These are phyloP conservation scores for Empis livida DNA, from an alignment of 2,888 invertebrate species.

Conservation along the genomic window DNA sequence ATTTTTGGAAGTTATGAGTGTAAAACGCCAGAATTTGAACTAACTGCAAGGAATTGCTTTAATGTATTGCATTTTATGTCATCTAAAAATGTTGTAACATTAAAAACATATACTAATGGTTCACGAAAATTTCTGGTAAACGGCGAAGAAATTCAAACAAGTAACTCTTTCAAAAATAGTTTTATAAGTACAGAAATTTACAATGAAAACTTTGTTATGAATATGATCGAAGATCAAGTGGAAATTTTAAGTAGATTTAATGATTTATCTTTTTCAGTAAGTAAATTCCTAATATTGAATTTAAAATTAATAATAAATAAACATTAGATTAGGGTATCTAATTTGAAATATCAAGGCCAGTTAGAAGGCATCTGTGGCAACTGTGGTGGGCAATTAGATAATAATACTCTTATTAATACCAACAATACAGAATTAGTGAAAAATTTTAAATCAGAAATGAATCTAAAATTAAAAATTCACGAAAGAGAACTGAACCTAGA, in stretches of 20 bases:
- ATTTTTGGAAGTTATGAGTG: too few species aligned
- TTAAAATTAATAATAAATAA: not conserved
- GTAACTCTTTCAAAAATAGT: conserved; percentile 37
- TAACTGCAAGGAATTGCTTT: too few species aligned
- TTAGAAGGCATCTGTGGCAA: conserved; percentile 74
- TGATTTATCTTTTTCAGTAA: conserved; percentile 40
- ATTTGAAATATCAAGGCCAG: conserved; percentile 54
- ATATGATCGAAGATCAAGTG: conserved; percentile 55
- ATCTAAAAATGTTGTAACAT: too few species aligned
- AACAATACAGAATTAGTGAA: conserved; percentile 17
- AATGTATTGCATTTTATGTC: too few species aligned
- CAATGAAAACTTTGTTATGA: conserved; percentile 48
- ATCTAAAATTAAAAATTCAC: too few species aligned
- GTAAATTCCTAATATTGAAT: conserved; percentile 3
- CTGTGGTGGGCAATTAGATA: conserved; percentile 46
- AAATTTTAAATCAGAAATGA: too few species aligned
- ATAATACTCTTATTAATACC: conserved; percentile 44
- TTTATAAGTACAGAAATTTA: conserved; percentile 48
- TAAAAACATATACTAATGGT: too few species aligned
- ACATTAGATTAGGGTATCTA: conserved; percentile 49
- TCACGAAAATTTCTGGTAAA: too few species aligned
- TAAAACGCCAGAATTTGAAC: too few species aligned
- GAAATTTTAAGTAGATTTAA: conserved; percentile 42
- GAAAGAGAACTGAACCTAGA: too few species aligned
- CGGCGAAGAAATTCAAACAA: too few species aligned